Percentiles rank a stretch among this genome's conserved stretches.
Conservation (phyloP, 2,113 vertebrate genomes). For the human region DNA sequence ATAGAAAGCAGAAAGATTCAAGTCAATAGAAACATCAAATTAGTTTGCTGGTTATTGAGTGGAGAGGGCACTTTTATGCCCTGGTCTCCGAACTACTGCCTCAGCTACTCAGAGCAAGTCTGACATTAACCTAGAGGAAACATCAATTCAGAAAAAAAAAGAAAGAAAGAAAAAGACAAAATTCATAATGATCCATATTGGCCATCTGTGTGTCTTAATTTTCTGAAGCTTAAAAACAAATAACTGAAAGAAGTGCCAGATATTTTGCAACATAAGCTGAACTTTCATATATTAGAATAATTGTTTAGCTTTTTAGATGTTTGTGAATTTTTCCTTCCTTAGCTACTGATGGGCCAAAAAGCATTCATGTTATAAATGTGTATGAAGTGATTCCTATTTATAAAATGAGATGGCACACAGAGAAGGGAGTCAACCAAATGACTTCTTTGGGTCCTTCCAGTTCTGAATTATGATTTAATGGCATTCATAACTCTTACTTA, state of each 20-base stretch:
- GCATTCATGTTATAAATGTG: background rate
- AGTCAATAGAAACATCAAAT: conserved; percentile 68
- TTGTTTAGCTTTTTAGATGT: background rate
- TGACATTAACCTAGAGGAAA: conserved; percentile 33
- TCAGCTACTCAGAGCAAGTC: background rate
- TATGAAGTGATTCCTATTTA: background rate
- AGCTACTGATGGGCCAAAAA: background rate
- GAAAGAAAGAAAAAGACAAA: background rate
- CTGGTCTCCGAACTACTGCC: conserved; percentile 35
- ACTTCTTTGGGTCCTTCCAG: background rate
- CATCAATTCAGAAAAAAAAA: background rate
- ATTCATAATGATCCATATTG: background rate
- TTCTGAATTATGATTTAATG: background rate
- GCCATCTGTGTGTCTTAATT: background rate
- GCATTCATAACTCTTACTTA: background rate
- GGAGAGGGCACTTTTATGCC: conserved; percentile 41
- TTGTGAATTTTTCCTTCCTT: background rate
- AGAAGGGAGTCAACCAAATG: background rate
- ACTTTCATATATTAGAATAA: background rate
- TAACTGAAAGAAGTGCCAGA: background rate
- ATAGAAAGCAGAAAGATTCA: conserved; percentile 60
- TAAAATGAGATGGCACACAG: background rate
- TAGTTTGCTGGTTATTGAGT: conserved; percentile 55
- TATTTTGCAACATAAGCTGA: background rate
- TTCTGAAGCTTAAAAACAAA: conserved; percentile 50